Conservation (phyloP, 2,113 vertebrate genomes). For the Pseudopodoces humilis region DNA sequence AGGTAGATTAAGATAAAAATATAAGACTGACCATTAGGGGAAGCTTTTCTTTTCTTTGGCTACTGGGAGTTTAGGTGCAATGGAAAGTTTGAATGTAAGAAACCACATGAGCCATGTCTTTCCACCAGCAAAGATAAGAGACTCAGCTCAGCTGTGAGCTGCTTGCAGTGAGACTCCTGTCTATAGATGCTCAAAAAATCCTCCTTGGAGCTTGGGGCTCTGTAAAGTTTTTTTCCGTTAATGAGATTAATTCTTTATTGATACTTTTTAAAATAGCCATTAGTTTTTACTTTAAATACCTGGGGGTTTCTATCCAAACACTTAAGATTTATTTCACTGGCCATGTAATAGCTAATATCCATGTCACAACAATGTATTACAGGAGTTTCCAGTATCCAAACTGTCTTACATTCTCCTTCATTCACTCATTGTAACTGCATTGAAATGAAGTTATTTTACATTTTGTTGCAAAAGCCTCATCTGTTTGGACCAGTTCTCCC, state of each 20-base stretch:
- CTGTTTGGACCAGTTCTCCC: background rate
- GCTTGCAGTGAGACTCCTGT: background rate
- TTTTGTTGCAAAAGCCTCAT: background rate
- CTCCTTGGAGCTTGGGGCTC: background rate
- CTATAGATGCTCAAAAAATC: background rate
- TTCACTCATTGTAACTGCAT: background rate
- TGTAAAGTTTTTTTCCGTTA: background rate
- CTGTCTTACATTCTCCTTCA: background rate
- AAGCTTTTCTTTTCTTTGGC: background rate
- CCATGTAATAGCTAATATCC: background rate
- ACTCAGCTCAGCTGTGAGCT: background rate
- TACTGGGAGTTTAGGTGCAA: background rate
- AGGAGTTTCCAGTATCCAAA: background rate
- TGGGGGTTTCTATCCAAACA: fast-evolving
- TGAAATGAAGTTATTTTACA: background rate
- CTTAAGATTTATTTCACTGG: background rate
- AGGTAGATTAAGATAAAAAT: background rate
- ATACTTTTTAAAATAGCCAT: background rate
- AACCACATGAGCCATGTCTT: background rate
- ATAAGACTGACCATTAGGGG: background rate
- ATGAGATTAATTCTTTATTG: background rate
- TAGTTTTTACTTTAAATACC: background rate
- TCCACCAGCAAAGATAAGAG: background rate
- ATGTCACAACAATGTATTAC: background rate
- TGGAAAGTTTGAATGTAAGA: background rate